A percentile compares a stretch with the other conserved stretches of the same genome.
Evolutionary conservation across 2,797 vertebrate species (phyloP).

Genomic region (Aplochiton taeniatus): DNA sequence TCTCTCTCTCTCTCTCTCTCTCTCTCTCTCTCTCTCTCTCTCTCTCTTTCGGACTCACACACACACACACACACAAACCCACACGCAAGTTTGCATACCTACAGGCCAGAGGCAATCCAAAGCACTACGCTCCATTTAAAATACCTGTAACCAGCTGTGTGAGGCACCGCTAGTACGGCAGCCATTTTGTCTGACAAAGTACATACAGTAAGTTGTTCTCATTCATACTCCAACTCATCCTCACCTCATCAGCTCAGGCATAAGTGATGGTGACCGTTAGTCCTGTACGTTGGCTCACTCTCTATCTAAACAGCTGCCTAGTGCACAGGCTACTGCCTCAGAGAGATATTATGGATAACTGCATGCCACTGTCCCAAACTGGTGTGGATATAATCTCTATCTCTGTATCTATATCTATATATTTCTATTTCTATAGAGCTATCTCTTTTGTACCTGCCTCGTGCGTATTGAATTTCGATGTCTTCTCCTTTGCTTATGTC

Average conservation of each 20-base stretch:
- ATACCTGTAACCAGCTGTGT: neutral
- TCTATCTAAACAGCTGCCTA: constrained; percentile 47
- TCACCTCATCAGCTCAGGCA: constrained; percentile 73
- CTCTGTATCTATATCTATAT: constrained; percentile 12
- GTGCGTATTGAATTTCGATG: constrained; percentile 75
- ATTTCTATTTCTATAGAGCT: constrained; percentile 41
- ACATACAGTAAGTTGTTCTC: constrained; percentile 66
- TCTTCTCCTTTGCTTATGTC: constrained; percentile 82
- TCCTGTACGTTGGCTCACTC: constrained; percentile 42
- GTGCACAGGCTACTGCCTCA: constrained; percentile 41
- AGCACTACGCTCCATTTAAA: neutral
- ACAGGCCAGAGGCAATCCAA: constrained; percentile 11
- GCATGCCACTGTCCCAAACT: constrained; percentile 61
- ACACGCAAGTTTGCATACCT: neutral
- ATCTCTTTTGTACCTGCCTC: constrained; percentile 67
- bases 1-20: neutral
- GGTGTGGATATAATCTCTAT: constrained; percentile 56
- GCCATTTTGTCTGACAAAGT: constrained; percentile 48
- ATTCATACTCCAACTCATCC: constrained; percentile 62
- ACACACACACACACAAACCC: constrained; percentile 33
- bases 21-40: constrained; percentile 10
- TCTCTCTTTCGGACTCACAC: constrained; percentile 28
- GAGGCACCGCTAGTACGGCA: constrained; percentile 8
- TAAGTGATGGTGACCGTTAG: constrained; percentile 77
- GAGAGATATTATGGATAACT: constrained; percentile 32